Evolutionary conservation across 92 coral and sea anemone species (phyloP).

Genomic region (Desmophyllum pertusum): DNA sequence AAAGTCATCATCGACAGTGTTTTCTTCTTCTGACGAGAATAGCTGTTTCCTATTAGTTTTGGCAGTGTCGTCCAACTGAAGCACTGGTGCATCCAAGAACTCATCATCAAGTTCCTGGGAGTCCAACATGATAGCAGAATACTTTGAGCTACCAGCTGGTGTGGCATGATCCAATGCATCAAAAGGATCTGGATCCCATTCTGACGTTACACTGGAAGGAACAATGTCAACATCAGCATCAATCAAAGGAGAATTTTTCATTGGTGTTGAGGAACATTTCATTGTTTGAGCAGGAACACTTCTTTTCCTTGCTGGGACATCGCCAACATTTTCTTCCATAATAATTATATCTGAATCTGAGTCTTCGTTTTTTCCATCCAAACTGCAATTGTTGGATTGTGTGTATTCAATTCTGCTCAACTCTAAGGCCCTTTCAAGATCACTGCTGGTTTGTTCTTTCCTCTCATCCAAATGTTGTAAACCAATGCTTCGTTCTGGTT

Average conservation of each 20-base stretch:
- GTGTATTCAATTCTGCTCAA: conserved; percentile 20
- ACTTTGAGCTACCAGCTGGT: conserved; percentile 16
- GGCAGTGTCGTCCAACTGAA: background rate
- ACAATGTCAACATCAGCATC: conserved; percentile 3
- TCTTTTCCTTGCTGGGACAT: background rate
- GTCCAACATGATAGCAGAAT: conserved; percentile 55
- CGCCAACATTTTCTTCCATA: background rate
- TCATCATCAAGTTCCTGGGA: conserved; percentile 56
- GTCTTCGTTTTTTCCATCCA: background rate
- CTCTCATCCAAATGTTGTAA: background rate
- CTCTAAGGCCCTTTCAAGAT: conserved; percentile 19
- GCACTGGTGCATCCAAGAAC: background rate
- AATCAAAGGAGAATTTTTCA: background rate
- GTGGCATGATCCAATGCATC: background rate
- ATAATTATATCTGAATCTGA: background rate
- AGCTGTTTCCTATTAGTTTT: background rate
- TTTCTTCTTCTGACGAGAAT: conserved; percentile 24
- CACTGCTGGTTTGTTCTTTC: background rate
- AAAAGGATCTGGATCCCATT: background rate
- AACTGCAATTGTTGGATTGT: background rate
- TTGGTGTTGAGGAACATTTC: background rate
- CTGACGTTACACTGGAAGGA: conserved; percentile 23
- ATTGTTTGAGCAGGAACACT: background rate
- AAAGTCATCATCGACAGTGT: conserved; percentile 36
- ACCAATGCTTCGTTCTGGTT: background rate